A percentile compares a stretch with the other conserved stretches of the same genome.
phyloP scores from a whole-genome alignment of 2,113 vertebrate genomes.

The Ceyx cyanopectus region DNA sequence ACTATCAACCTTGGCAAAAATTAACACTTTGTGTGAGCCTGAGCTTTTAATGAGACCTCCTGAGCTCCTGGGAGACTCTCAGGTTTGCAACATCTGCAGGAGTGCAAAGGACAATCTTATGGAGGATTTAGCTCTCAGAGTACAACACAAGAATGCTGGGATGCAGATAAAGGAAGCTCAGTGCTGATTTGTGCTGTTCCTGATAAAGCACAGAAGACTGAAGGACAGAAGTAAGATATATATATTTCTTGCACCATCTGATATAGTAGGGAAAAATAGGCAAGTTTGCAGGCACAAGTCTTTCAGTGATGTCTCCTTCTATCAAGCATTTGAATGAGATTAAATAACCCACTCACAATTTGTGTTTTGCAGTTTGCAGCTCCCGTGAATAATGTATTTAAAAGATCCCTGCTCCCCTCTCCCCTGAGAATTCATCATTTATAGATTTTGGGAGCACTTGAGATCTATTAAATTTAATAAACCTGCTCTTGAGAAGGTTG shows the following conservation, averaged over 20 bases:
- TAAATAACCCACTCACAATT: neutral
- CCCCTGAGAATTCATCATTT: neutral
- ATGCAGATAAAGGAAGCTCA: neutral
- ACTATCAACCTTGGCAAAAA: neutral
- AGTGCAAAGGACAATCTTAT: neutral
- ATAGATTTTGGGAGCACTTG: neutral
- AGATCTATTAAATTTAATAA: conserved; percentile 42
- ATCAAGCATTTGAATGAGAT: neutral
- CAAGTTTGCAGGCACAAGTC: neutral
- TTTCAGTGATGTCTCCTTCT: neutral
- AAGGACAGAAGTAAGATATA: neutral
- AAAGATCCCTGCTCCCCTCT: neutral
- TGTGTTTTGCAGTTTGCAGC: neutral
- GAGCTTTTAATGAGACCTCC: neutral
- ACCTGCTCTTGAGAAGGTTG: neutral
- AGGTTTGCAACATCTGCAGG: neutral
- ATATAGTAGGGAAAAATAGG: neutral
- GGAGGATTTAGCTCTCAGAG: neutral
- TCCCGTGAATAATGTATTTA: neutral
- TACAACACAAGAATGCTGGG: neutral
- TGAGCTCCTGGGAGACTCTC: neutral
- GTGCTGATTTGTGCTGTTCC: neutral
- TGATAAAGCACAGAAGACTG: neutral
- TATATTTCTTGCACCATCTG: neutral
- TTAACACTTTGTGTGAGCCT: neutral